These are phyloP conservation scores for Galerucella calmariensis DNA, from an alignment of 2,888 invertebrate genomes.

Conservation along the genomic window DNA sequence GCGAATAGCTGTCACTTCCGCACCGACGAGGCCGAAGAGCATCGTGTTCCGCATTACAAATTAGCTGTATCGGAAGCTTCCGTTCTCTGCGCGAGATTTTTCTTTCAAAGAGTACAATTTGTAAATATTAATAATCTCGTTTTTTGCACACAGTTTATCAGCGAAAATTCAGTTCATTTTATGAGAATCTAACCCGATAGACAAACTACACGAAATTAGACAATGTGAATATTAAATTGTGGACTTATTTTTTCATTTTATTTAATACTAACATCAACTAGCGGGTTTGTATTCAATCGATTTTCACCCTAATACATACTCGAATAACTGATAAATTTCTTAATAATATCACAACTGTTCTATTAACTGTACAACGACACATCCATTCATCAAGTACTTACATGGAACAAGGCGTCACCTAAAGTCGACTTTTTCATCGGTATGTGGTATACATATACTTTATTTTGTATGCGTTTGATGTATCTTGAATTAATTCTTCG, in stretches of 20 bases:
- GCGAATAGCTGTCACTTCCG: slow-evolving; percentile 57
- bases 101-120: slow-evolving; percentile 4
- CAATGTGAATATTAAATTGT: no score
- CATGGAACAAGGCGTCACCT: background rate
- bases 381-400: background rate
- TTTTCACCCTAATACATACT: background rate
- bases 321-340: background rate
- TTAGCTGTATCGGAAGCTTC: slow-evolving; percentile 44
- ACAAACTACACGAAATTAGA: no score
- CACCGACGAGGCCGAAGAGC: slow-evolving; percentile 56
- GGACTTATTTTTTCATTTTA: no score
- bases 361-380: slow-evolving; percentile 11
- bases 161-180: no score
- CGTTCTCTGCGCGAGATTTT: slow-evolving; percentile 15
- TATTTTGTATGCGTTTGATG: slow-evolving; percentile 21
- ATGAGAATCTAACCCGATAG: no score
- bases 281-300: background rate
- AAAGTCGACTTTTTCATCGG: background rate
- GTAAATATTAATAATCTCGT: background rate
- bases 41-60: slow-evolving; percentile 46
- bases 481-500: slow-evolving; percentile 8
- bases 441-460: background rate
- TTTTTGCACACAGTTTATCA: no score
- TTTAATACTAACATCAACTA: no score
- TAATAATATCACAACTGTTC: background rate